These are phyloP conservation scores for Graphium colonna DNA, from an alignment of 2,888 invertebrate species.

Conservation along the genomic window DNA sequence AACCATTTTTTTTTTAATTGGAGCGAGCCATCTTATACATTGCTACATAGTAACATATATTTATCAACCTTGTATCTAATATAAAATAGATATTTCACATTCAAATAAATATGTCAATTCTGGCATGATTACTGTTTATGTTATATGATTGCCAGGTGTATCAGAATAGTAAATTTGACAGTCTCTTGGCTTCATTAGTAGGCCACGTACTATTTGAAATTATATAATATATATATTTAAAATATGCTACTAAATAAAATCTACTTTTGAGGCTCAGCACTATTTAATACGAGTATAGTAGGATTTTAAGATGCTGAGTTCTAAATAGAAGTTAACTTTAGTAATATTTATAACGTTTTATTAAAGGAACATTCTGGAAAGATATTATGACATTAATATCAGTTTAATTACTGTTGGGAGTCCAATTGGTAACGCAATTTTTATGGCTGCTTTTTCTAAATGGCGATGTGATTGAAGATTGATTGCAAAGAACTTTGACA, in stretches of 20 bases:
- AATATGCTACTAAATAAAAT: background rate
- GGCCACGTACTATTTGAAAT: background rate
- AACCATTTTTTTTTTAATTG: too few species aligned
- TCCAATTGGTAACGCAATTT: background rate
- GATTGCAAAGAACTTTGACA: background rate
- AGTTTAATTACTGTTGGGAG: background rate
- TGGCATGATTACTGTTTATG: constrained; percentile 1
- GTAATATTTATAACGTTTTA: too few species aligned
- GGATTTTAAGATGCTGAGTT: background rate
- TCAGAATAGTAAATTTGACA: background rate
- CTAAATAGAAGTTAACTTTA: too few species aligned
- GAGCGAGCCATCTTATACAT: too few species aligned
- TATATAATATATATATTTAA: background rate
- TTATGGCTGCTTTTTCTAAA: background rate
- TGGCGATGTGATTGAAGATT: background rate
- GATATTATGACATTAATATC: background rate
- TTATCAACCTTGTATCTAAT: background rate
- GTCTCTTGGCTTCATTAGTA: constrained; percentile 6
- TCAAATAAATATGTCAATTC: constrained; percentile 9
- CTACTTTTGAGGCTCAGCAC: background rate
- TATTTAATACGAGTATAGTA: background rate
- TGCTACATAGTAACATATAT: background rate
- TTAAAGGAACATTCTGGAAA: too few species aligned
- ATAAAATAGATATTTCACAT: background rate
- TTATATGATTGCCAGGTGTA: constrained; percentile 10